Conservation (phyloP, 2,113 vertebrate species). For the Lagenorhynchus albirostris region DNA sequence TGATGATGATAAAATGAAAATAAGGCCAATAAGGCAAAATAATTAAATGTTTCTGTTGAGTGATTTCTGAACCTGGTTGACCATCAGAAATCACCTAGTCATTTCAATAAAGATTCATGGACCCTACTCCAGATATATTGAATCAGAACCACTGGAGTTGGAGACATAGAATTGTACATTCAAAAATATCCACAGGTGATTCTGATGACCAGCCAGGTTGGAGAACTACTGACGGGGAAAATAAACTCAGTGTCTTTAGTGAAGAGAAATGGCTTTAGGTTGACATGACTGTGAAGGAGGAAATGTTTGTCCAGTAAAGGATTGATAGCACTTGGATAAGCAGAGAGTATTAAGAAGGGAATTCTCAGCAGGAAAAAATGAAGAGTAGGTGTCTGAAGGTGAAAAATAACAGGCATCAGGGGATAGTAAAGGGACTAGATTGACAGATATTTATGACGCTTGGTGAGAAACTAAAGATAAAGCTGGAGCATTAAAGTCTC, state of each 20-base stretch:
- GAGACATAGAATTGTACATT: neutral
- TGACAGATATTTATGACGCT: neutral
- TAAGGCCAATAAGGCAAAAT: conserved; percentile 7
- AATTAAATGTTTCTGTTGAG: neutral
- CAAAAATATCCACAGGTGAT: neutral
- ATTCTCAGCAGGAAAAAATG: neutral
- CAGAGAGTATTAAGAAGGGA: neutral
- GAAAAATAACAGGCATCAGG: neutral
- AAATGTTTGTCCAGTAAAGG: neutral
- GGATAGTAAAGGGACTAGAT: neutral
- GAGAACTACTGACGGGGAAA: neutral
- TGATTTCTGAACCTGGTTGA: neutral
- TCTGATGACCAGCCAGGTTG: neutral
- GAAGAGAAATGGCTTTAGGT: neutral
- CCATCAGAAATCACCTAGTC: neutral
- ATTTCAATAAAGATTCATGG: neutral
- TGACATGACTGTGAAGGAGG: neutral
- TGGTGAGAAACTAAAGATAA: neutral
- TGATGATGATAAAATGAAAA: neutral
- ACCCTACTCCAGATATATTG: neutral
- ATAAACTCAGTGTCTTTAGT: neutral
- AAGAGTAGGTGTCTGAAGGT: neutral
- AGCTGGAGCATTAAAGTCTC: neutral
- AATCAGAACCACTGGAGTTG: neutral
- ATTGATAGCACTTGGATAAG: neutral